Evolutionary conservation across 2,888 invertebrate species (phyloP).

Genomic region (Steinernema scapterisci): DNA sequence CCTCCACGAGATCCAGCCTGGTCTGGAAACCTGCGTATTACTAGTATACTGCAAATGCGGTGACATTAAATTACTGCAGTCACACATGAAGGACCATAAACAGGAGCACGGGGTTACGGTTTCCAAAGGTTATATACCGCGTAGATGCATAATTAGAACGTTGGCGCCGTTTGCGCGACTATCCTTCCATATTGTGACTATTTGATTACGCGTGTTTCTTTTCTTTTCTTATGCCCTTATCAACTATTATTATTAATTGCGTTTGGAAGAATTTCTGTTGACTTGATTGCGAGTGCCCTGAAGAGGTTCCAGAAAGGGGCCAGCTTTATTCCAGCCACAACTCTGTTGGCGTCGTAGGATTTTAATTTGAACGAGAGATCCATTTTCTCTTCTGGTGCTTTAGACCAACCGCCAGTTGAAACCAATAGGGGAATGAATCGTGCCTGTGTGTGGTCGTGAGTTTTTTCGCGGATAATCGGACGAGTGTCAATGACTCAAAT

Average conservation of each 20-base stretch:
- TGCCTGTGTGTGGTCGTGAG: conserved; percentile 25
- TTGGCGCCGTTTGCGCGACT: neutral
- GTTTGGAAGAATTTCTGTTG: too few species aligned
- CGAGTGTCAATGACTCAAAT: neutral
- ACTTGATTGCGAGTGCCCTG: too few species aligned
- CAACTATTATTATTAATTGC: too few species aligned
- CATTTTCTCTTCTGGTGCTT: too few species aligned
- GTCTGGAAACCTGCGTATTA: neutral
- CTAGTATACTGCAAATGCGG: neutral
- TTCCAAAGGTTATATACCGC: too few species aligned
- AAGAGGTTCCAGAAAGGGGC: too few species aligned
- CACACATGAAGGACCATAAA: neutral
- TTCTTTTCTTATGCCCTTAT: too few species aligned
- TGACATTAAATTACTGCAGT: neutral
- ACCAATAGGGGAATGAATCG: neutral
- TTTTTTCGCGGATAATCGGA: conserved; percentile 4
- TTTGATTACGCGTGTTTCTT: neutral
- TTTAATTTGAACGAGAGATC: too few species aligned
- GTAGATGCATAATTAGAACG: neutral
- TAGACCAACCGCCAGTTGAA: neutral
- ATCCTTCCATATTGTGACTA: neutral
- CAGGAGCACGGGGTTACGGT: too few species aligned
- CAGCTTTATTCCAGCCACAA: too few species aligned
- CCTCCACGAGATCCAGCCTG: neutral
- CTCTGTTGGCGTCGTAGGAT: too few species aligned